A percentile compares a stretch with the other conserved stretches of the same genome.
Conservation (phyloP, 2,888 invertebrate genomes). For the Deroplatys truncata region DNA sequence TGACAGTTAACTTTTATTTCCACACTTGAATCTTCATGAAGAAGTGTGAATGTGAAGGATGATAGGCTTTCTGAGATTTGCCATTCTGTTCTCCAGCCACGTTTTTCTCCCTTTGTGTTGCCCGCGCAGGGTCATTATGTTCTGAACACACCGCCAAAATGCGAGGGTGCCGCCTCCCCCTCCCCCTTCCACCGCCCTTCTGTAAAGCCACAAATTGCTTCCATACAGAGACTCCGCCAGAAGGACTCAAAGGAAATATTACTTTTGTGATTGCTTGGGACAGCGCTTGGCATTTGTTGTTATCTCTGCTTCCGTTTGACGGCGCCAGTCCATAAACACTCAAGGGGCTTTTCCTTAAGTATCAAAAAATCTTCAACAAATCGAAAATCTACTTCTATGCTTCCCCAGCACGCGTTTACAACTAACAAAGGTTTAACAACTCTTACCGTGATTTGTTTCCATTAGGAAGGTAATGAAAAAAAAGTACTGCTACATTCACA, state of each 20-base stretch:
- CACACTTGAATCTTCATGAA: too few species aligned
- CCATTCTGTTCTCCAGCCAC: not conserved
- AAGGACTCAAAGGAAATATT: not conserved
- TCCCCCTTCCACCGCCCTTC: too few species aligned
- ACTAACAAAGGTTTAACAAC: too few species aligned
- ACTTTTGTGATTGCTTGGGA: not conserved
- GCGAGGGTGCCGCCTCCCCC: too few species aligned
- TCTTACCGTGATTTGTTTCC: too few species aligned
- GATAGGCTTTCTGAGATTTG: not conserved
- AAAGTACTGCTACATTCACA: too few species aligned
- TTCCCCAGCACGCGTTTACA: too few species aligned
- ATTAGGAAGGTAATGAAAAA: too few species aligned
- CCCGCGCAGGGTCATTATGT: not conserved
- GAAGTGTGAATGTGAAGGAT: too few species aligned
- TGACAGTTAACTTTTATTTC: too few species aligned
- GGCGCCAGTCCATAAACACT: not conserved
- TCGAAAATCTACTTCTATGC: too few species aligned
- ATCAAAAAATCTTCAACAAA: too few species aligned
- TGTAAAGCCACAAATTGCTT: not conserved
- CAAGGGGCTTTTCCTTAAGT: not conserved
- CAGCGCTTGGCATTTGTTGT: not conserved
- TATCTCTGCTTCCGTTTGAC: not conserved
- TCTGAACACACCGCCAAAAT: not conserved
- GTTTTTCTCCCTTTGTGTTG: not conserved
- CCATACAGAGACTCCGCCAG: not conserved